phyloP scores from a whole-genome alignment of 1,140 invertebrate species.

The Mizuhopecten yessoensis region DNA sequence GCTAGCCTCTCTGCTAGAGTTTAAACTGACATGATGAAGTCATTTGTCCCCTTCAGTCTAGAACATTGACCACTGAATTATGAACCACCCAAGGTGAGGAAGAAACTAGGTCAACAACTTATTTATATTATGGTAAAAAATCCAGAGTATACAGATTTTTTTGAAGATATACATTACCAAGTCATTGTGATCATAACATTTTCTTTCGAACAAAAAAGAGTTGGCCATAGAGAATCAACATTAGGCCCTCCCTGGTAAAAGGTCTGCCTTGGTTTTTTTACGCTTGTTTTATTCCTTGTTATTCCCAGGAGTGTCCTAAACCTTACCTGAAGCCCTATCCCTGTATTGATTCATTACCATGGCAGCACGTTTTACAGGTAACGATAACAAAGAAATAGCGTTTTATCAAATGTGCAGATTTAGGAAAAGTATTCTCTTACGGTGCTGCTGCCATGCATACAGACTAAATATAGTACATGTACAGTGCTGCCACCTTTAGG shows the following conservation, averaged over 20 bases:
- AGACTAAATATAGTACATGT: too few species aligned
- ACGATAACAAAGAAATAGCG: background rate
- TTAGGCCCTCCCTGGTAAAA: too few species aligned
- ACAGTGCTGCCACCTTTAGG: background rate
- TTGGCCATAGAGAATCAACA: background rate
- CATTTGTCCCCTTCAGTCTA: background rate
- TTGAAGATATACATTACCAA: background rate
- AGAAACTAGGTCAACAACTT: background rate
- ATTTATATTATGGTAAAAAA: background rate
- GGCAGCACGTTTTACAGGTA: conserved; percentile 15
- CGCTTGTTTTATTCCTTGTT: background rate
- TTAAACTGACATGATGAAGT: background rate
- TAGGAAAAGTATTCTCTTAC: too few species aligned
- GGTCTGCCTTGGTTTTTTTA: background rate
- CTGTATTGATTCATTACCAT: background rate
- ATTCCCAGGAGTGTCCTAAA: background rate
- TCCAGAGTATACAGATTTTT: background rate
- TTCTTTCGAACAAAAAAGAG: background rate
- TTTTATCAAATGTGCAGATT: background rate
- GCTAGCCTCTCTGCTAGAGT: background rate
- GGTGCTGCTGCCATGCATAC: background rate
- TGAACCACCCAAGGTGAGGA: background rate
- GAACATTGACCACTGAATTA: background rate
- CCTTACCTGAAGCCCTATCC: background rate
- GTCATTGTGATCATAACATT: background rate